These are phyloP conservation scores for Eleginops maclovinus DNA, from an alignment of 2,113 vertebrate species.

Conservation along the genomic window DNA sequence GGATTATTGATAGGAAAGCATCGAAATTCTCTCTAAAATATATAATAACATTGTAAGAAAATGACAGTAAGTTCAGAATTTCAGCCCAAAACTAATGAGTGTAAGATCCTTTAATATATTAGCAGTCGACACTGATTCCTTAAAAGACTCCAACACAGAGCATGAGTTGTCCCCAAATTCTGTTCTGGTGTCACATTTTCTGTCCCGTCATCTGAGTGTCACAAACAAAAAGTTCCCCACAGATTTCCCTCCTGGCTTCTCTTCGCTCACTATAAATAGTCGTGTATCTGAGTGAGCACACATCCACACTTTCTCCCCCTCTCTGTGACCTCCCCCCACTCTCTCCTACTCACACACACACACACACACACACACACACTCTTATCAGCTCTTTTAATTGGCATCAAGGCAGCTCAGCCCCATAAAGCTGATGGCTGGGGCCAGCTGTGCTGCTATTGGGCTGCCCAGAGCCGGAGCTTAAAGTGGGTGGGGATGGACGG, in stretches of 20 bases:
- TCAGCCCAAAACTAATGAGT: no score
- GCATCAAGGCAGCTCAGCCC: conserved; percentile 79
- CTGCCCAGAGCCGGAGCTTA: conserved; percentile 74
- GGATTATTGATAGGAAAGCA: no score
- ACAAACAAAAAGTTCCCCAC: conserved; percentile 69
- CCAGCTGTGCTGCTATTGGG: conserved; percentile 84
- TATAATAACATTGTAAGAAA: no score
- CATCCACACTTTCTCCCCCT: conserved; percentile 74
- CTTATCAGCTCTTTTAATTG: conserved; percentile 84
- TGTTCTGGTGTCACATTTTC: no score
- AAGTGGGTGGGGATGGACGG: conserved; percentile 68
- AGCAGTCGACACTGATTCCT: no score
- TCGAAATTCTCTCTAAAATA: no score
- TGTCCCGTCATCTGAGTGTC: conserved; percentile 22
- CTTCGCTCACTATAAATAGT: conserved; percentile 81
- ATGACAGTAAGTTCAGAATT: no score
- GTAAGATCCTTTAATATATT: no score
- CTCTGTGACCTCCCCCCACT: conserved; percentile 59
- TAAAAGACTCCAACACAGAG: no score
- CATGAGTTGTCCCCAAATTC: no score
- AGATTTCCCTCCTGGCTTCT: conserved; percentile 53
- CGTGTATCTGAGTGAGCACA: conserved; percentile 62
- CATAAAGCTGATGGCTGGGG: conserved; percentile 85
- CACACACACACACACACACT: conserved; percentile 74
- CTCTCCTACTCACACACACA: conserved; percentile 51